Base-by-base conservation (phyloP, 2,113 vertebrate genomes). In the Salvelinus alpinus region DNA sequence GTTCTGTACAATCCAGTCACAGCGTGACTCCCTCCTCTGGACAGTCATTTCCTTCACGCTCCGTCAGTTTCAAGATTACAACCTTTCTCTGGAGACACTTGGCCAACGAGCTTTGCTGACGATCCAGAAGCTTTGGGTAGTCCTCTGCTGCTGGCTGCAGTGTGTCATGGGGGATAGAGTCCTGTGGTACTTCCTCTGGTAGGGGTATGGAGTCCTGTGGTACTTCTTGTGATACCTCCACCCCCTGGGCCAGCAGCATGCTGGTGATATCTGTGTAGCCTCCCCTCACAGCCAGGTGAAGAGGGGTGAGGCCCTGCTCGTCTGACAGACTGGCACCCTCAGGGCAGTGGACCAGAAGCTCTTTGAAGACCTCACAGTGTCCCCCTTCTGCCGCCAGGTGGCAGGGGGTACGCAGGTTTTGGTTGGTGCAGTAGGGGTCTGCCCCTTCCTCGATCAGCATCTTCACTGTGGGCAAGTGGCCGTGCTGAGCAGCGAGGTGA, bases 381-480 rank as follows among this genome's bases (percentile, higher is more conserved):
- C 96, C 95, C 0, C 78, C 87, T 44, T 96, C 96, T 0, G 95
- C 96, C 0, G 97, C 96, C 6, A 97, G 85, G 79, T 96, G 96
- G 66, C 96, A 90, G 0, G 95, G 91, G 0, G 94, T 95, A 82
- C 94, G 95, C 0, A 83, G 86, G 12, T 80, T 75, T 0, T 83
- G 90, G 79, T 88, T 92, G 3, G 80, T 75, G 44, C 90, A 92
- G 54, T 84, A 73, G 29, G 91, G 82, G 5, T 94, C 81, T 0
- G 94, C 95, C 60, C 91, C 89, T 80, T 95, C 97, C 73, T 96
- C 96, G 29, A 96, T 13, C 47, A 99, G 84, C 92, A 99, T 92
- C 86, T 93, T 96, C 0, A 95, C 90, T 0, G 97, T 98, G 29
- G 97, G 92, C 34, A 96, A 80, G 81, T 98, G 96, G 14, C 96